Conservation (phyloP, 2,113 vertebrate genomes). For the Leucosticte australis region DNA sequence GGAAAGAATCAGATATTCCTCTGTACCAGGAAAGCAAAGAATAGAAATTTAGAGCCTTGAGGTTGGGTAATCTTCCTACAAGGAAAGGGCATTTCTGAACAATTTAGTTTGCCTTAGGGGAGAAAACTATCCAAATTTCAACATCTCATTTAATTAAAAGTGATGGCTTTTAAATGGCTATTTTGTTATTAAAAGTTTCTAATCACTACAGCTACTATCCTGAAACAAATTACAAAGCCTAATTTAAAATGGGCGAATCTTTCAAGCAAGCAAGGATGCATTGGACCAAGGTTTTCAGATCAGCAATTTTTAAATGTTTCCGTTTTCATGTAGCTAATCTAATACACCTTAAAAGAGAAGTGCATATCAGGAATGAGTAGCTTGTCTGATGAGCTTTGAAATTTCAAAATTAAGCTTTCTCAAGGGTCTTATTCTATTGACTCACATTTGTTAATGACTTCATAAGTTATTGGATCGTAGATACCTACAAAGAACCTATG, state of each 20-base stretch:
- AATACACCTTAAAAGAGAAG: background rate
- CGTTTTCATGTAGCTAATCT: background rate
- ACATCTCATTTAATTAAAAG: background rate
- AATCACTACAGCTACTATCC: background rate
- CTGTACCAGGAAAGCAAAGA: background rate
- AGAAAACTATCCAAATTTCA: background rate
- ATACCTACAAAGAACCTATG: background rate
- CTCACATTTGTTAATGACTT: background rate
- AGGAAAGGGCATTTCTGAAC: background rate
- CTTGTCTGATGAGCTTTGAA: background rate
- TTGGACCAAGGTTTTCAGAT: background rate
- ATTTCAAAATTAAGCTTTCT: background rate
- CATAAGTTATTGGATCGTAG: rapidly evolving
- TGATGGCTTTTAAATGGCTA: background rate
- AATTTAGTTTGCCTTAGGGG: background rate
- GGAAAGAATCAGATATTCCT: background rate
- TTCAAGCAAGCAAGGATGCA: background rate
- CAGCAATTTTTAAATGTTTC: background rate
- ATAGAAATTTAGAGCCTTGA: background rate
- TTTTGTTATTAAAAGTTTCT: background rate
- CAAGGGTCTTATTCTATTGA: background rate
- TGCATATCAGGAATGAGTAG: background rate
- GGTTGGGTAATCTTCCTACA: background rate
- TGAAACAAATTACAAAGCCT: background rate
- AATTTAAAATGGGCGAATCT: background rate